Evolutionary conservation across 2,888 invertebrate genomes (phyloP).

Genomic region (Ormyrus labotus): DNA sequence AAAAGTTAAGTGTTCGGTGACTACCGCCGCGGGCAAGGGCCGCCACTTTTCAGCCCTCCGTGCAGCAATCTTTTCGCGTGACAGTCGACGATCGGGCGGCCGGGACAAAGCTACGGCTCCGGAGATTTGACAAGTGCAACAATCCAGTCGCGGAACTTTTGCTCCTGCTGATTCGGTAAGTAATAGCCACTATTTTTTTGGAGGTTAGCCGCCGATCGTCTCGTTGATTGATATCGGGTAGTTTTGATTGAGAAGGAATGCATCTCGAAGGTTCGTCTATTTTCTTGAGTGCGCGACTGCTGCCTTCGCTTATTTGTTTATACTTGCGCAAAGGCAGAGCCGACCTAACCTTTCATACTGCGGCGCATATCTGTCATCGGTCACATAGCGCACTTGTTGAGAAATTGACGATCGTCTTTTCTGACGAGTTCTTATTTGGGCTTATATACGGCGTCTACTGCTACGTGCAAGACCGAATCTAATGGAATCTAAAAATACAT

Average conservation of each 20-base stretch:
- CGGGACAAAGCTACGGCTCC: not conserved
- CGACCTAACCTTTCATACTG: slow-evolving; percentile 39
- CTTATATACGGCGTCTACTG: too few species aligned
- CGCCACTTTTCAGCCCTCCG: too few species aligned
- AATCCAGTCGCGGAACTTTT: not conserved
- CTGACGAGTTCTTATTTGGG: not conserved
- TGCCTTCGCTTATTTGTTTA: slow-evolving; percentile 28
- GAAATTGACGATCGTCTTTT: not conserved
- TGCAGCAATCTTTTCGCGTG: slow-evolving; percentile 1
- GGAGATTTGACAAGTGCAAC: slow-evolving; percentile 38
- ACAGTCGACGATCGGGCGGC: not conserved
- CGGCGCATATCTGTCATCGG: slow-evolving; percentile 10
- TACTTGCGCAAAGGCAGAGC: not conserved
- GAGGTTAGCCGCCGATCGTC: slow-evolving; percentile 35
- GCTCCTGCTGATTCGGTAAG: slow-evolving; percentile 27
- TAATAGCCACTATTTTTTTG: slow-evolving; percentile 5
- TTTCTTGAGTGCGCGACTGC: too few species aligned
- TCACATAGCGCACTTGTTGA: not conserved
- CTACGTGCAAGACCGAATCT: too few species aligned
- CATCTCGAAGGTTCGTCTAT: too few species aligned
- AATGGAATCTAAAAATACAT: too few species aligned
- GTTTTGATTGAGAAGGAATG: too few species aligned
- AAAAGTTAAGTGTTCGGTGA: slow-evolving; percentile 27
- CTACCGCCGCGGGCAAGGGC: not conserved
- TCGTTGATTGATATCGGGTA: not conserved